A percentile compares a stretch with the other conserved stretches of the same genome.
Evolutionary conservation across 2,797 vertebrate species (phyloP).

Genomic region (Mormyrus hasselquistii): DNA sequence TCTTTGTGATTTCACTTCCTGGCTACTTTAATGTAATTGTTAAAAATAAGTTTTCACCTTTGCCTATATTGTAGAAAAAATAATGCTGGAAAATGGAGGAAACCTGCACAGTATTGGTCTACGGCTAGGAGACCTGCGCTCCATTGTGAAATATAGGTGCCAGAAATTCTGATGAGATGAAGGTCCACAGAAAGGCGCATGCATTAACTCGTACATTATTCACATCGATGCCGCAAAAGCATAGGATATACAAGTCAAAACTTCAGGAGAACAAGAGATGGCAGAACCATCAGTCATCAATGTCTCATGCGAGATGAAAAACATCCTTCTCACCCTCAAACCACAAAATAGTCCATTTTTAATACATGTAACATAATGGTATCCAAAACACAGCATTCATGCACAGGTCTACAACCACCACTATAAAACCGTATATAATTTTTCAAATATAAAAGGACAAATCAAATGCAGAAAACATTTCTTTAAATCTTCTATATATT

Average conservation of each 20-base stretch:
- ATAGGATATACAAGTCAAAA: background rate
- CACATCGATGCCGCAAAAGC: background rate
- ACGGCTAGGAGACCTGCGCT: background rate
- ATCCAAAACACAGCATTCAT: background rate
- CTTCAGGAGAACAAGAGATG: background rate
- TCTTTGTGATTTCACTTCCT: background rate
- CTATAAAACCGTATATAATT: background rate
- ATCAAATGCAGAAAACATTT: background rate
- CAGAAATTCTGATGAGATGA: background rate
- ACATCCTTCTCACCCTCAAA: background rate
- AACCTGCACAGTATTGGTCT: background rate
- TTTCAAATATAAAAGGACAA: background rate
- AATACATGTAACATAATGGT: background rate
- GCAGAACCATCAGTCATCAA: background rate
- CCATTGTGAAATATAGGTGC: background rate
- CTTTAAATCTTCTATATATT: background rate
- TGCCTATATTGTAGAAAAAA: background rate
- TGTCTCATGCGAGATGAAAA: background rate
- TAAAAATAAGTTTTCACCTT: background rate
- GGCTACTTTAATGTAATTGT: background rate
- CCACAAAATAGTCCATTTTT: background rate
- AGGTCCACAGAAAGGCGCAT: background rate
- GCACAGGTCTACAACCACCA: background rate
- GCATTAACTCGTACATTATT: background rate
- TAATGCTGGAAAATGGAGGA: background rate